Conservation (phyloP, 2,113 vertebrate species). For the Maccullochella peelii region DNA sequence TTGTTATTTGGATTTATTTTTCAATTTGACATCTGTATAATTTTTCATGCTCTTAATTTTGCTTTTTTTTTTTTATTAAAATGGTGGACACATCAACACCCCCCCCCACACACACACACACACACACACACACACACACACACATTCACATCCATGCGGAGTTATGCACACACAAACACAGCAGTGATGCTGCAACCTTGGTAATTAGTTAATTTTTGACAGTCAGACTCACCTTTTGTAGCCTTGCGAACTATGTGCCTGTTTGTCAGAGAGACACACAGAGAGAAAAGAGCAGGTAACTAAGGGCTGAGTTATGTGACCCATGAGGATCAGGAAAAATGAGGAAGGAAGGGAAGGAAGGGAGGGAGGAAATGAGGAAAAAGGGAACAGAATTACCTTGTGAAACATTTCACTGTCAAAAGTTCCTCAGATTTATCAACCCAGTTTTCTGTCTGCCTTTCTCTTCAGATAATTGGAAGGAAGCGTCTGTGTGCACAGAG, state of each 20-base stretch:
- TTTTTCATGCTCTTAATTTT: not conserved
- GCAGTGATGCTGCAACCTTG: slow-evolving; percentile 1
- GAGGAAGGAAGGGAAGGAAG: slow-evolving; percentile 31
- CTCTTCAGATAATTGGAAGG: slow-evolving; percentile 80
- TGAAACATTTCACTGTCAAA: slow-evolving; percentile 73
- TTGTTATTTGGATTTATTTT: not conserved
- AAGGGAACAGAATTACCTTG: slow-evolving; percentile 33
- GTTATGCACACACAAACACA: not conserved
- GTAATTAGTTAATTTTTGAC: slow-evolving; percentile 63
- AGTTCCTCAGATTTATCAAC: slow-evolving; percentile 74
- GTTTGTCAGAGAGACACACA: slow-evolving; percentile 38
- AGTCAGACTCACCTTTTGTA: slow-evolving; percentile 37
- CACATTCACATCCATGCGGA: not conserved
- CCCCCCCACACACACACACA: too few relatives aligned
- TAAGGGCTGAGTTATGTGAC: slow-evolving; percentile 52
- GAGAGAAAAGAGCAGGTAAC: slow-evolving; percentile 51
- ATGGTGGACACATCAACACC: too few relatives aligned
- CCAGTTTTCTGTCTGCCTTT: slow-evolving; percentile 60
- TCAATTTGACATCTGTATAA: not conserved
- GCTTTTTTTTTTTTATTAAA: too few relatives aligned
- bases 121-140: not conserved
- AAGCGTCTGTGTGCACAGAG: slow-evolving; percentile 59
- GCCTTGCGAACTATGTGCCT: slow-evolving; percentile 16
- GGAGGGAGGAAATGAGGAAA: slow-evolving; percentile 4
- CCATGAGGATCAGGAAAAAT: slow-evolving; percentile 54